A percentile compares a stretch with the other conserved stretches of the same genome.
These are phyloP conservation scores for Acromyrmex charruanus DNA, from an alignment of 1,140 invertebrate genomes.

Conservation along the genomic window DNA sequence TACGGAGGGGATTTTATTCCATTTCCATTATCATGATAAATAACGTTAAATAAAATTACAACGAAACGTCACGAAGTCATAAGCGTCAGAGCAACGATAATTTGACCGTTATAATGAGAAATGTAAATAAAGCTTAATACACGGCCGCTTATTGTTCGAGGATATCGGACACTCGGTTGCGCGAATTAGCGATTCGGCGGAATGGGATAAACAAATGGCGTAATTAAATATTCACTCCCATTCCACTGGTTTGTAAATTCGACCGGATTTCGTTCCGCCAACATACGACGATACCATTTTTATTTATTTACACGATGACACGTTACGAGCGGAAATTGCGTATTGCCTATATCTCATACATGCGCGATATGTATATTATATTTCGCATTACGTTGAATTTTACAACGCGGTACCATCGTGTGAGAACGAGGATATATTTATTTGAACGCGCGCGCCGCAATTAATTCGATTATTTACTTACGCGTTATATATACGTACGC, in stretches of 20 bases:
- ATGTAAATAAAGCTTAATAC: slow-evolving; percentile 59
- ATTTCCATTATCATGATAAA: slow-evolving; percentile 42
- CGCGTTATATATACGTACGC: slow-evolving; percentile 52
- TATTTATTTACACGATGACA: slow-evolving; percentile 64
- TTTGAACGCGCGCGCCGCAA: slow-evolving; percentile 59
- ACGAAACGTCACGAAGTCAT: slow-evolving; percentile 46
- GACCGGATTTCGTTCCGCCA: slow-evolving; percentile 53
- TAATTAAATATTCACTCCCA: slow-evolving; percentile 62
- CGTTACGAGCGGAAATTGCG: slow-evolving; percentile 59
- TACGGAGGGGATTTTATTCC: slow-evolving; percentile 26
- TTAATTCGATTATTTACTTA: slow-evolving; percentile 63
- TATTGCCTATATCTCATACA: slow-evolving; percentile 56
- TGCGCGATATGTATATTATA: slow-evolving; percentile 41
- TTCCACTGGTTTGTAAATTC: slow-evolving; percentile 56
- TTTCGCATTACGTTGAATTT: slow-evolving; percentile 58
- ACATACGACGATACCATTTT: slow-evolving; percentile 60
- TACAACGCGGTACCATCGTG: slow-evolving; percentile 40
- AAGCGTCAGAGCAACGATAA: slow-evolving; percentile 50
- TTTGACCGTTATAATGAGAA: slow-evolving; percentile 60
- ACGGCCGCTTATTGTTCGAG: slow-evolving; percentile 53
- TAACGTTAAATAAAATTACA: slow-evolving; percentile 53
- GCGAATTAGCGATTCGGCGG: slow-evolving; percentile 56
- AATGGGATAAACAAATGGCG: slow-evolving; percentile 61
- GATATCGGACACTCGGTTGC: slow-evolving; percentile 55
- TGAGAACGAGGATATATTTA: slow-evolving; percentile 48